Percentiles rank a stretch among this genome's conserved stretches.
phyloP scores from a whole-genome alignment of 1,140 invertebrate species.

The Hyposmocoma kahamanoa region DNA sequence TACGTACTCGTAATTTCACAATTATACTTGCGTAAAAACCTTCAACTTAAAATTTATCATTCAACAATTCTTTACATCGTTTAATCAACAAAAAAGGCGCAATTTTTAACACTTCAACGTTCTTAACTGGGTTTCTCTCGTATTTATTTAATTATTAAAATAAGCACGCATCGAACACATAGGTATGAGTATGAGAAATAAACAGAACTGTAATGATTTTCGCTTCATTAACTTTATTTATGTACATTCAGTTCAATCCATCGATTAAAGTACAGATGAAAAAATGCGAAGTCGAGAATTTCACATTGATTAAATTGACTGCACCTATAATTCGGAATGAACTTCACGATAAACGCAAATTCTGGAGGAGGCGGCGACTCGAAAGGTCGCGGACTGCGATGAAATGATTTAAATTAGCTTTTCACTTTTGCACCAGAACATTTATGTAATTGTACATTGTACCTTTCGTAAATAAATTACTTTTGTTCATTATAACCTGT shows the following conservation, averaged over 20 bases:
- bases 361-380: not conserved
- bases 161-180: slow-evolving; percentile 18
- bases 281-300: slow-evolving; percentile 39
- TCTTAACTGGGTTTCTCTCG: slow-evolving; percentile 5
- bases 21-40: not conserved
- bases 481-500: too few species aligned
- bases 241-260: slow-evolving; percentile 40
- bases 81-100: slow-evolving; percentile 3
- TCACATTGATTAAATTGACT: slow-evolving; percentile 43
- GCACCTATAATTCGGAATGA: slow-evolving; percentile 32
- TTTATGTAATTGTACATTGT: too few species aligned
- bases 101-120: slow-evolving; percentile 10
- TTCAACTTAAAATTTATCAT: not conserved
- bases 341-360: slow-evolving; percentile 35
- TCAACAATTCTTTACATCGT: not conserved
- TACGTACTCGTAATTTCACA: too few species aligned
- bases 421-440: too few species aligned
- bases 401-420: too few species aligned
- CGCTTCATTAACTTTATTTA: slow-evolving; percentile 53
- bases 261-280: slow-evolving; percentile 39
- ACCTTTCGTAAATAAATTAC: too few species aligned
- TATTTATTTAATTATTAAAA: slow-evolving; percentile 22
- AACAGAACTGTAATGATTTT: too few species aligned
- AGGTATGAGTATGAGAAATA: too few species aligned
- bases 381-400: not conserved